Evolutionary conservation across 2,797 vertebrate species (phyloP), one percentile per base, ranked within the genome.

Genomic region (Chrysolophus pictus): DNA sequence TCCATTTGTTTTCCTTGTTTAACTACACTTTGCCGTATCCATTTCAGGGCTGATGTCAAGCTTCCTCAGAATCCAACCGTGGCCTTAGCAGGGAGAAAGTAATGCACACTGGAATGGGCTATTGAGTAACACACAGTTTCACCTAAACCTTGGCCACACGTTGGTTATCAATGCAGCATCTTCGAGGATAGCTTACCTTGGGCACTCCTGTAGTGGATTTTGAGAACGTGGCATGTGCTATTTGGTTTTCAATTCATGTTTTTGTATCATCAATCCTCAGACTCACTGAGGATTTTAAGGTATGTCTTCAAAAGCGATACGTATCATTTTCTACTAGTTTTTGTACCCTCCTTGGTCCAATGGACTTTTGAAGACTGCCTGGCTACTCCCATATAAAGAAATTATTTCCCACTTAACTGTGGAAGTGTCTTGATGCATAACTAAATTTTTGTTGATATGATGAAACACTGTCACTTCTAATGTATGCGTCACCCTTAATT

Each of bases 221-320:
- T 51, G 51, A 53, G 14, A 16, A 29, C 17, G 51, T 53, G 51
- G 14, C 9, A 10, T 29, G 28, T 53, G 51, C 28, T 53, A 17
- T 29, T 6, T 10, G 51, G 29, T 53, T 29, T 29, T 53, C 51
- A 29, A 17, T 29, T 53, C 73, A 51, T 2, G 53, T 91, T 79
- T 93, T 93, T 75, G 86, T 92, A 69, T 84, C 44, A 65, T 64
- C 28, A 53, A 17, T 53, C 28, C 15, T 53, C 14, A 65, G 8
- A 28, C 55, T 93, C 35, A 70, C 60, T 2, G 83, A 92, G 49
- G 78, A 88, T 55, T 93, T 95, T 53, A 58, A 70, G 81, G 46
- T 31, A 18, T 24, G 67, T 31, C 83, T 96, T 47, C 77, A 81
- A 85, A 85, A 73, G 58, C 39, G 71, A 46, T 35, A 14, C n/a